phyloP scores from a whole-genome alignment of 1,140 invertebrate genomes.

The Atta cephalotes region DNA sequence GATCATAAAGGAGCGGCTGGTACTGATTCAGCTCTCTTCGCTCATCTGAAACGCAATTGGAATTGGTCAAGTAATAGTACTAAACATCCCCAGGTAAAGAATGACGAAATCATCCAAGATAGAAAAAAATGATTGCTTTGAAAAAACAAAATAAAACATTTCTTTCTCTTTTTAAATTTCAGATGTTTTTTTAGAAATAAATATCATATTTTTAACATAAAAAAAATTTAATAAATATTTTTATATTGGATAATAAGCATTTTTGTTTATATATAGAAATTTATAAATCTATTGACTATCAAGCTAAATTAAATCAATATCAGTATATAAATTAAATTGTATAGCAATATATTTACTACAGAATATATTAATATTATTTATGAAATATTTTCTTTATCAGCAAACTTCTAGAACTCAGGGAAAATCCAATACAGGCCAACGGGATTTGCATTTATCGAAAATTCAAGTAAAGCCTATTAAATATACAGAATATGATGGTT shows the following conservation, averaged over 20 bases:
- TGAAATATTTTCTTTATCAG: conserved; percentile 2
- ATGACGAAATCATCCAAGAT: background rate
- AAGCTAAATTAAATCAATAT: conserved; percentile 1
- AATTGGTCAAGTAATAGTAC: conserved; percentile 80
- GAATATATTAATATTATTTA: background rate
- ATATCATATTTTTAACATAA: background rate
- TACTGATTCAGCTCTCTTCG: conserved; percentile 90
- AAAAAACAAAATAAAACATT: conserved; percentile 8
- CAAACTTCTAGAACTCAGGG: conserved; percentile 1
- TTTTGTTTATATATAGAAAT: background rate
- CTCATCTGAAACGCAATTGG: conserved; percentile 91
- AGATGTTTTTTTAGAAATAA: background rate
- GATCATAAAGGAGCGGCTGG: conserved; percentile 91
- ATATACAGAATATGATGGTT: conserved; percentile 74
- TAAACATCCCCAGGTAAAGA: background rate
- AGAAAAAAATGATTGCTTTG: background rate
- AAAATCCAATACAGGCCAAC: conserved; percentile 39
- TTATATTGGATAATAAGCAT: background rate
- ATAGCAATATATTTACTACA: background rate
- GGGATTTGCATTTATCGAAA: conserved; percentile 72
- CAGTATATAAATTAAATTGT: background rate
- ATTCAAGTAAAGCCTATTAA: conserved; percentile 78
- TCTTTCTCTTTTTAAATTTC: background rate
- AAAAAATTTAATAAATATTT: conserved; percentile 11
- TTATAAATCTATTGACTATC: background rate